A percentile compares a stretch with the other conserved stretches of the same genome.
Conservation (phyloP, 2,113 vertebrate genomes). For the Prinia subflava region DNA sequence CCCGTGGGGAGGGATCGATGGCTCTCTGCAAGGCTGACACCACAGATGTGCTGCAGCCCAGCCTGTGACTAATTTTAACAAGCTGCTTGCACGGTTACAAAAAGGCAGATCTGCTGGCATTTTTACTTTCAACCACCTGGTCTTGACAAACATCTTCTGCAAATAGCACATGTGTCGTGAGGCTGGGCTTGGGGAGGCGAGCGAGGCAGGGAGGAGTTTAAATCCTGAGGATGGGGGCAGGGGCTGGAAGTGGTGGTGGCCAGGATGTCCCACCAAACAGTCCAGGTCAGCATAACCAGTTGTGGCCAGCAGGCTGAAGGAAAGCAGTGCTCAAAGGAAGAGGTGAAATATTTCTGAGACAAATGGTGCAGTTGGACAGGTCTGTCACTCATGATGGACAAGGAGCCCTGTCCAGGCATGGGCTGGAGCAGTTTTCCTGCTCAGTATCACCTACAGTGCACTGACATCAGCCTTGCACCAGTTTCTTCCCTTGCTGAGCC, state of each 20-base stretch:
- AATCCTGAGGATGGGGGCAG: background rate
- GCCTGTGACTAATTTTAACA: conserved; percentile 60
- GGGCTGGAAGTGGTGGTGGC: background rate
- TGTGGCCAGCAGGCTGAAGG: background rate
- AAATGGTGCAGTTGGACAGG: background rate
- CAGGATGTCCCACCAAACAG: background rate
- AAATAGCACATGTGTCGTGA: conserved; percentile 39
- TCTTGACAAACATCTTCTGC: conserved; percentile 43
- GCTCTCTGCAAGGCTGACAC: conserved; percentile 60
- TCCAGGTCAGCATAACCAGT: background rate
- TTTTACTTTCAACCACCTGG: conserved; percentile 64
- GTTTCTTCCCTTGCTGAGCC: background rate
- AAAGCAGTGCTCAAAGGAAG: accelerated
- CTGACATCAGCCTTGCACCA: background rate
- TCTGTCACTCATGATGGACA: background rate
- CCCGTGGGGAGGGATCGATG: background rate
- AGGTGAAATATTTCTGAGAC: background rate
- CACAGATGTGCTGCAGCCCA: conserved; percentile 57
- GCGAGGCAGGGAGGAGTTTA: background rate
- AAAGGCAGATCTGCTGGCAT: conserved; percentile 61
- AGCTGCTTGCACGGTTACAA: conserved; percentile 54
- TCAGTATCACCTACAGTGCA: background rate
- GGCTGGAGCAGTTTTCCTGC: background rate
- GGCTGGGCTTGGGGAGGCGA: background rate
- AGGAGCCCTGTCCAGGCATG: background rate